Percentiles rank a stretch among this genome's conserved stretches.
Conservation (phyloP, 2,888 invertebrate genomes). For the Carpatolechia fugitivella region DNA sequence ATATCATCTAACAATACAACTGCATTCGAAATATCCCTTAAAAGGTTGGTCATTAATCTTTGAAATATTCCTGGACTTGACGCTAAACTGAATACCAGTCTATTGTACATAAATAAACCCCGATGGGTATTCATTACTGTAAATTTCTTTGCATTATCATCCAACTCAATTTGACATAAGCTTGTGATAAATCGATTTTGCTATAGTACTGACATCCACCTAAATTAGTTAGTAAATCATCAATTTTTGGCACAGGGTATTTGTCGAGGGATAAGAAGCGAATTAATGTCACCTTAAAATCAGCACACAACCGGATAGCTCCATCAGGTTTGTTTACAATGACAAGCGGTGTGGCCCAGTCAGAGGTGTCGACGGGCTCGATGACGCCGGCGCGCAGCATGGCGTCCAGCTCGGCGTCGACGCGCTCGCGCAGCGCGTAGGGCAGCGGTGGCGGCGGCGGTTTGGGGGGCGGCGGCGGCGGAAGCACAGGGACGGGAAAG, state of each 20-base stretch:
- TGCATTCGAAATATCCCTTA: slow-evolving; percentile 17
- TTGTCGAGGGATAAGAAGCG: slow-evolving; percentile 28
- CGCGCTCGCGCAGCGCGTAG: slow-evolving; percentile 1
- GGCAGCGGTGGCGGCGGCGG: too few relatives aligned
- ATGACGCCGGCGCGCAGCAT: slow-evolving; percentile 23
- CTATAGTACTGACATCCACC: slow-evolving; percentile 17
- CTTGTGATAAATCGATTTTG: slow-evolving; percentile 20
- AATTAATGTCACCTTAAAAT: slow-evolving; percentile 31
- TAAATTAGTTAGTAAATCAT: slow-evolving; percentile 24
- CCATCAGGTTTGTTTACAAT: slow-evolving; percentile 29
- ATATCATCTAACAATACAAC: slow-evolving; percentile 24
- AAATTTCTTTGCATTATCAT: slow-evolving; percentile 23
- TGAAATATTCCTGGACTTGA: slow-evolving; percentile 27
- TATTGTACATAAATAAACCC: slow-evolving; percentile 22
- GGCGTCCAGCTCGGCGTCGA: slow-evolving; percentile 20
- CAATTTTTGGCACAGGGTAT: slow-evolving; percentile 27
- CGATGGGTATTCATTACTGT: slow-evolving; percentile 27
- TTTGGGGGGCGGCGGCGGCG: too few relatives aligned
- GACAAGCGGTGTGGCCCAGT: slow-evolving; percentile 32
- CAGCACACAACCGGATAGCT: slow-evolving; percentile 28
- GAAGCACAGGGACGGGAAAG: too few relatives aligned
- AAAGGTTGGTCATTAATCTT: slow-evolving; percentile 19
- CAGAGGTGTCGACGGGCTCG: slow-evolving; percentile 26
- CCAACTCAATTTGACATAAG: slow-evolving; percentile 21
- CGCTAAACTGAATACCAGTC: slow-evolving; percentile 23